Base-by-base conservation (phyloP, 2,797 vertebrate genomes). In the Carapus acus region DNA sequence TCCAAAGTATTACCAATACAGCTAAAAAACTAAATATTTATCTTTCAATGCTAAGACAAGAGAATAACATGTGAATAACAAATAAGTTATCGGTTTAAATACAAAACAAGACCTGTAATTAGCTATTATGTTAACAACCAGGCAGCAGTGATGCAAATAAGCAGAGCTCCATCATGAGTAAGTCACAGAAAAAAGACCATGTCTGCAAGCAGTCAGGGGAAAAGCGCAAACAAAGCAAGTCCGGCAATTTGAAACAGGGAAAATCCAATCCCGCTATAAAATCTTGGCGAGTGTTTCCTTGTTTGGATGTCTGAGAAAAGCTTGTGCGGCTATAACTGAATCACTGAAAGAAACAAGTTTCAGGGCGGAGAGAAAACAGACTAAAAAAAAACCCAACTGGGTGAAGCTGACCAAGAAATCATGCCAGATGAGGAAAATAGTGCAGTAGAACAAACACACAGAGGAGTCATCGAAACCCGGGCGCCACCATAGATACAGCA, bases 221-320 rank as follows among this genome's bases (percentile, higher is more conserved):
- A 20, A 39, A 38, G 19, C 54, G 18, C 58, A 41, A 44, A 14
- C 9, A 13, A 21, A 21, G 55, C 15, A 41, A 57, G 40, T 68
- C 58, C 27, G 44, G 65, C 46, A 57, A 53, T 68, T 58, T 43
- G 72, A 69, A 24, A 57, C 57, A 59, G 38, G 8, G 14, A 58
- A 52, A 73, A 62, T 27, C 49, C 49, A 64, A 56, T 58, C 63
- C 24, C 4, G 9, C 24, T 9, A 74, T 47, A 70, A 56, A 41
- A 63, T 62, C 65, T 56, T 53, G 49, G 73, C 43, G 63, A 70
- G 52, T 62, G 67, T 67, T 49, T 74, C 85, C 86, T 84, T 86
- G 74, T 87, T 87, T 85, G 83, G 86, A 77, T 80, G 85, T 84
- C 49, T 61, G 65, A 51, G 61, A 58, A 77, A 73, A 70, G 54